Evolutionary conservation across 2,888 invertebrate species (phyloP).

Genomic region (Spodoptera exigua): DNA sequence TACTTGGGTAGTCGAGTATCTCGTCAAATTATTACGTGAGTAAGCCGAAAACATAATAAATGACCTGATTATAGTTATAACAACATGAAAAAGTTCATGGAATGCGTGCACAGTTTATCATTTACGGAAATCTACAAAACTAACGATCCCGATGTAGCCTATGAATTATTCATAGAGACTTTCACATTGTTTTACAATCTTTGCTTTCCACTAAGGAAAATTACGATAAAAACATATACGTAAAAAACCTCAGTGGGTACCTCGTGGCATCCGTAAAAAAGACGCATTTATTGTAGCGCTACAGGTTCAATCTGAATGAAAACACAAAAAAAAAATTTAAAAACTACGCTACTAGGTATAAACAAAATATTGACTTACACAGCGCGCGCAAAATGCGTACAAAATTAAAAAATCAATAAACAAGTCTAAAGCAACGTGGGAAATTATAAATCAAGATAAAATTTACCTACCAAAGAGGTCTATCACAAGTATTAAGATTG

Average conservation of each 20-base stretch:
- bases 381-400: constrained; percentile 4
- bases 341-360: background rate
- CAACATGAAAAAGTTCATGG: background rate
- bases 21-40: too few species aligned
- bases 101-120: background rate
- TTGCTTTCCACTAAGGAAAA: constrained; percentile 3
- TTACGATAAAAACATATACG: constrained; percentile 1
- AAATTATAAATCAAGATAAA: constrained; percentile 9
- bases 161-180: constrained; percentile 1
- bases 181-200: constrained; percentile 1
- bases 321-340: background rate
- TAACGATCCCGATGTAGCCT: background rate
- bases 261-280: background rate
- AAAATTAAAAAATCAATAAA: constrained; percentile 1
- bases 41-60: too few species aligned
- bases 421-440: constrained; percentile 5
- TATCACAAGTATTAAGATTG: background rate
- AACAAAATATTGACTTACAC: constrained; percentile 10
- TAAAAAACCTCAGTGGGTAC: constrained; percentile 3
- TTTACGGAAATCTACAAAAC: constrained; percentile 1
- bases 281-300: constrained; percentile 1
- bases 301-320: background rate
- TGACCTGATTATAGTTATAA: background rate
- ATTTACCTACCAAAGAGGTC: constrained; percentile 1
- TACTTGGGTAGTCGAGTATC: too few species aligned